Conservation (phyloP, 2,797 vertebrate species). For the Petrocephalus schoutedeni region DNA sequence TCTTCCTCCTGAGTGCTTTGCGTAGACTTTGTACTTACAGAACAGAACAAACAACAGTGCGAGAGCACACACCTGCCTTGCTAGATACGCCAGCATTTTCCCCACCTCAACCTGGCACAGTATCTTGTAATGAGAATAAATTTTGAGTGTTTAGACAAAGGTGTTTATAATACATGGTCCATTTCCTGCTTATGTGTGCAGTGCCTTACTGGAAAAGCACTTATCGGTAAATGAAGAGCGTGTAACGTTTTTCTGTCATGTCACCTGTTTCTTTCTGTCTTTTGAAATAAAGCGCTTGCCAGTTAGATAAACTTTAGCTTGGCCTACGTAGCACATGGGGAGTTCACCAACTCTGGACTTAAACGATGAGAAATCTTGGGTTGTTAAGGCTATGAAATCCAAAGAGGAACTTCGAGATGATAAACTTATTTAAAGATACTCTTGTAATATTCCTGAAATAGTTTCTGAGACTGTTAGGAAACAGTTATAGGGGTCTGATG, state of each 20-base stretch:
- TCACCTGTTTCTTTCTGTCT: background rate
- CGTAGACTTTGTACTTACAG: conserved; percentile 45
- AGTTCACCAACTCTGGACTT: background rate
- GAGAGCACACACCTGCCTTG: conserved; percentile 32
- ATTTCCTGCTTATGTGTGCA: background rate
- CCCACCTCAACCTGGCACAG: background rate
- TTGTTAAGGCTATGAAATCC: background rate
- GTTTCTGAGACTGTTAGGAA: background rate
- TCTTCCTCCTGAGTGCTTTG: conserved; percentile 38
- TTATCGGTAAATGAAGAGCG: background rate
- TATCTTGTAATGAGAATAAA: background rate
- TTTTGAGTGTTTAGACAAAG: background rate
- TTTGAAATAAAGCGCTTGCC: background rate
- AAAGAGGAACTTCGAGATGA: background rate
- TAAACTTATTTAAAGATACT: background rate
- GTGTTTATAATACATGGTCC: background rate
- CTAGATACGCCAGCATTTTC: conserved; percentile 32
- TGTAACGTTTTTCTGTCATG: background rate
- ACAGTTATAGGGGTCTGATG: background rate
- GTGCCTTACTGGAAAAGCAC: background rate
- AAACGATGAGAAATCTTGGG: background rate
- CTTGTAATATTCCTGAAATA: background rate
- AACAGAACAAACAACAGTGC: conserved; percentile 37
- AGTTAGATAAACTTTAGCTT: background rate
- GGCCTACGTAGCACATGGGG: background rate